A percentile compares a stretch with the other conserved stretches of the same genome.
Conservation (phyloP, 2,888 invertebrate species). For the Calephelis perditalis region DNA sequence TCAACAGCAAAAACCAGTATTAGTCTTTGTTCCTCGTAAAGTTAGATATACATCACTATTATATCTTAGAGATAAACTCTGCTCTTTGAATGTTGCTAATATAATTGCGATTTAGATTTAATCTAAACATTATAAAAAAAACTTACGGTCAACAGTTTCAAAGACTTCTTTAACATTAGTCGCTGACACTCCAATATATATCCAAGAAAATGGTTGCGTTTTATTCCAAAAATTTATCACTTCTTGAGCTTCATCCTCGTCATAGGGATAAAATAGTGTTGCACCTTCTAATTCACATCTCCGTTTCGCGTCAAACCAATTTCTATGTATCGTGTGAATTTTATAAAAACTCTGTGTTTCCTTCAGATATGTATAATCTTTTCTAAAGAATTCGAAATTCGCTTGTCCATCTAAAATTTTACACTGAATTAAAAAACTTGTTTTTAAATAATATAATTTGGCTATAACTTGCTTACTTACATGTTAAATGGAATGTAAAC, state of each 20-base stretch:
- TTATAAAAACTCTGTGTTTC: conserved; percentile 51
- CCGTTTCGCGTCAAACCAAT: conserved; percentile 47
- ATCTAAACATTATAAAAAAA: background rate
- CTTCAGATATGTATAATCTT: conserved; percentile 50
- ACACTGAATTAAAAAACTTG: conserved; percentile 2
- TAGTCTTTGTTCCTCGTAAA: too few species aligned
- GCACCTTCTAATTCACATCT: conserved; percentile 51
- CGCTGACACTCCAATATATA: conserved; percentile 48
- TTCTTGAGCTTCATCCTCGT: conserved; percentile 40
- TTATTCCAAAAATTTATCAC: conserved; percentile 39
- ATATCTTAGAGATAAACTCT: background rate
- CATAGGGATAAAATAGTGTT: conserved; percentile 48
- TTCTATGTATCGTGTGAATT: conserved; percentile 45
- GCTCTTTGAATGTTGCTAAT: background rate
- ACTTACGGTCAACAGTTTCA: conserved; percentile 44
- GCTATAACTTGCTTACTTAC: conserved; percentile 27
- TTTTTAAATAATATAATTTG: conserved; percentile 2
- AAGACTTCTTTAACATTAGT: conserved; percentile 43
- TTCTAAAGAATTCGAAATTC: conserved; percentile 46
- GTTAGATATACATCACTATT: too few species aligned
- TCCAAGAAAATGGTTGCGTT: conserved; percentile 36
- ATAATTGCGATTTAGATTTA: background rate
- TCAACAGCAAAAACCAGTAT: too few species aligned
- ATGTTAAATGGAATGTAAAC: conserved; percentile 24
- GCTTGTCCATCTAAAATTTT: conserved; percentile 45